Evolutionary conservation across 2,113 vertebrate genomes (phyloP), one percentile per base, ranked within the genome.

Genomic region (Dromiciops gliroides): DNA sequence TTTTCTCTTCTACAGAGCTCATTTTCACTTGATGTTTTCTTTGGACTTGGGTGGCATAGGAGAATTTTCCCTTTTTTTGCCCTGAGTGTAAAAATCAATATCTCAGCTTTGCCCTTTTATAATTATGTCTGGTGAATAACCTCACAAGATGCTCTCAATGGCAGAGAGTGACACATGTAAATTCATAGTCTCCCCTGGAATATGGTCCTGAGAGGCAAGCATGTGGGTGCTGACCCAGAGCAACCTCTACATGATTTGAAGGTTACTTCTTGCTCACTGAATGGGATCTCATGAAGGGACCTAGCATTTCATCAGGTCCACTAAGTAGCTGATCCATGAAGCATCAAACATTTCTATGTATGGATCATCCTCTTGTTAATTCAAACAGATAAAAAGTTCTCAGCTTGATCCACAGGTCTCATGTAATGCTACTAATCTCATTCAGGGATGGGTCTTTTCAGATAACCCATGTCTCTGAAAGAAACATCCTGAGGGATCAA

Each of bases 21-120:
- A 83, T 83, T 83, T 83, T 83, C n/a, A 83, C 67, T 83, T 83
- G 67, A 44, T 83, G 67, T 83, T 83, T 83, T 83, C 67, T 83
- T 83, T 83, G 67, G 67, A 83, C 7, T 83, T 83, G 67, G n/a
- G 67, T 83, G 67, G 67, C 67, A 83, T 37, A 23, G 67, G 67
- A 83, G 67, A 83, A 83, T 83, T 83, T 44, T 83, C 67, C n/a
- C n/a, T 83, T n/a, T 23, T 83, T 83, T 37, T 83, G n/a, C 67
- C 19, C n/a, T 83, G n/a, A n/a, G 67, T 83, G 67, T 83, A 83
- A 83, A 83, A 44, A 83, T 83, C 67, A 83, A 83, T 83, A 83
- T 67, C 16, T n/a, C 67, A 44, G 16, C n/a, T 83, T 83, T 83
- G 37, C 37, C 67, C 37, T 83, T 83, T 83, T 44, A 16, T 22